These are phyloP conservation scores for Carlito syrichta DNA, from an alignment of 2,113 vertebrate genomes.

Conservation along the genomic window DNA sequence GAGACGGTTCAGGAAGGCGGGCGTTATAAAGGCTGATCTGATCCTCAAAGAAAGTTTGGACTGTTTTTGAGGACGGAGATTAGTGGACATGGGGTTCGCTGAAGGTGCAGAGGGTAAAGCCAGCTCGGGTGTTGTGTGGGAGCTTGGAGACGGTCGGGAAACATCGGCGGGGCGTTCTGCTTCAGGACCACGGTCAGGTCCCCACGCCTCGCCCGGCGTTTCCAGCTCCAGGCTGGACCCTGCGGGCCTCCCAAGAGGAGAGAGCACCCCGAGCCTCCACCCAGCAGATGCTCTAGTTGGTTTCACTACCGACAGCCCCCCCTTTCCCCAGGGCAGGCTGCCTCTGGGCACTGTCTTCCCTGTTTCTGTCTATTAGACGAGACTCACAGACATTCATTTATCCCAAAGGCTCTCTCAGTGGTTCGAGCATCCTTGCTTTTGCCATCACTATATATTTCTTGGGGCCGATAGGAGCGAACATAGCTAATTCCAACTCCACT, in stretches of 20 bases:
- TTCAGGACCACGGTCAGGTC: conserved; percentile 78
- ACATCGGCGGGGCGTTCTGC: background rate
- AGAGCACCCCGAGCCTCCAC: no score
- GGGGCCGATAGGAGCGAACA: background rate
- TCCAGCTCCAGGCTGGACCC: background rate
- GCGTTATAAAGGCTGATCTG: background rate
- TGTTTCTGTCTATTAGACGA: background rate
- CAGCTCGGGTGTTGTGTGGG: background rate
- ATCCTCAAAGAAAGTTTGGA: conserved; percentile 18
- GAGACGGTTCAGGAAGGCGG: background rate
- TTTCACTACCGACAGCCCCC: background rate
- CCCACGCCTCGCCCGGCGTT: background rate
- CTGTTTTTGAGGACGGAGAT: background rate
- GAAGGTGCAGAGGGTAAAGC: background rate
- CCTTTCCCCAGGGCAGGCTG: background rate
- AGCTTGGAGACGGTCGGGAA: background rate
- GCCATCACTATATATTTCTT: background rate
- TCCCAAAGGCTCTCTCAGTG: background rate
- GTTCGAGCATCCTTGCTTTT: background rate
- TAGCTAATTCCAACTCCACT: background rate
- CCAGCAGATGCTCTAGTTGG: background rate
- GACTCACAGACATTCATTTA: background rate
- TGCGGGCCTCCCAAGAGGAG: background rate
- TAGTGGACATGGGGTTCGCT: background rate
- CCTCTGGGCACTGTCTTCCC: background rate